Base-by-base conservation (phyloP, 2,113 vertebrate genomes). In the Podocnemis expansa region DNA sequence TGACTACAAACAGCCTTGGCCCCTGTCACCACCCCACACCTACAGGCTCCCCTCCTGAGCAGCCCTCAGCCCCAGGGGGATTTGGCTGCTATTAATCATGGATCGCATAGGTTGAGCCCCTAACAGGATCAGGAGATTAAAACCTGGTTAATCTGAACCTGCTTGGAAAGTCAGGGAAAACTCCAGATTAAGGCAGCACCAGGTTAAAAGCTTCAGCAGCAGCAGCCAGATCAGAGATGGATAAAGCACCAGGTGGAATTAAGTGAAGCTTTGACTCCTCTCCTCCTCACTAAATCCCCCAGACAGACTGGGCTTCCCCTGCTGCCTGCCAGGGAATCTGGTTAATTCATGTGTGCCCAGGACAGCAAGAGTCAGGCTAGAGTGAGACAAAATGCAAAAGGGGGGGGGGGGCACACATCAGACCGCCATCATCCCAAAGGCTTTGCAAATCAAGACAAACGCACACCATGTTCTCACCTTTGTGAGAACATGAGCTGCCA, bases 71-170 rank as follows among this genome's bases (percentile, higher is more conserved):
- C 49, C 17, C 2, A 16, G 43, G 45, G 41, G 87, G 85, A 82
- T 80, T 56, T 81, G 84, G 58, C 83, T 21, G n/a, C 86, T 63
- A 45, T 92, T 92, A 96, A 95, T 63, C 88, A 82, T 92, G 93
- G 91, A 94, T 88, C 88, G 88, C 78, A 78, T 91, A 81, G 63
- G 90, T 81, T 93, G 95, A 96, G 60, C 92, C 96, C 55, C 27
- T 97, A 97, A 97, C 82, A 90, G 86, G 97, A 96, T 97, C 96
- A 84, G 89, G 95, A 78, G 91, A 97, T 97, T 89, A 96, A 92
- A 47, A 92, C 92, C 85, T 49, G 9, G 78, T 85, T 96, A 95
- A 97, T 97, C 95, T 80, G 51, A 79, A 52, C 78, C 81, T 8
- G 85, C 70, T 47, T n/a, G 24, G 47, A 31, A 54, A 55, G 22